Evolutionary conservation across 2,113 vertebrate genomes (phyloP).

Genomic region (Labeo rohita): DNA sequence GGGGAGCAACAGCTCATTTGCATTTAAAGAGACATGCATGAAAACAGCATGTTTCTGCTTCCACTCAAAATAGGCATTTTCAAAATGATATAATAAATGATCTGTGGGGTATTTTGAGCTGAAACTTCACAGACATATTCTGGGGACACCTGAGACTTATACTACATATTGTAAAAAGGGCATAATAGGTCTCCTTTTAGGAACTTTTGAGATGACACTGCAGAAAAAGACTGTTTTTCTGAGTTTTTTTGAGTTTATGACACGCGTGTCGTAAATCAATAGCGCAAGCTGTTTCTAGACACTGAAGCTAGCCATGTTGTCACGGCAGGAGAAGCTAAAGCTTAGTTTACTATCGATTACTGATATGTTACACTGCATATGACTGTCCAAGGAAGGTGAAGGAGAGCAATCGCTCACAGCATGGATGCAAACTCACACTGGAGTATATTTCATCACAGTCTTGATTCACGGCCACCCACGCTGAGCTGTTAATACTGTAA

Average conservation of each 20-base stretch:
- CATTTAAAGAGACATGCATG: too few relatives aligned
- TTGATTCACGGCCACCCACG: background rate
- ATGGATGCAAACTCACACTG: background rate
- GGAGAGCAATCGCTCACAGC: conserved; percentile 8
- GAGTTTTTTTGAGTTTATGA: background rate
- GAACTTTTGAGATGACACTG: background rate
- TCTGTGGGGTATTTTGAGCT: too few relatives aligned
- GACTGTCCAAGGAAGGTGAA: conserved; percentile 7
- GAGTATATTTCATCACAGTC: conserved; percentile 4
- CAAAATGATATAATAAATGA: too few relatives aligned
- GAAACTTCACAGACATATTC: too few relatives aligned
- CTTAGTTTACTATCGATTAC: conserved; percentile 32
- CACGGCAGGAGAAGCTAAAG: conserved; percentile 14
- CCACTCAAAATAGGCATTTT: too few relatives aligned
- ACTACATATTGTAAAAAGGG: too few relatives aligned
- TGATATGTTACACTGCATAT: conserved; percentile 23
- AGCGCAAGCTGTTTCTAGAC: background rate
- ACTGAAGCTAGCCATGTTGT: conserved; percentile 25
- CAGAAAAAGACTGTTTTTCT: background rate
- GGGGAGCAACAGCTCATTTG: too few relatives aligned
- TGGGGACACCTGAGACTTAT: too few relatives aligned
- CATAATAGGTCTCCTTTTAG: too few relatives aligned
- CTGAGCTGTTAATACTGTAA: conserved; percentile 24
- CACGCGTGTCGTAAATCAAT: background rate
- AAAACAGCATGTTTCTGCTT: too few relatives aligned